Base-by-base conservation (phyloP, 2,888 invertebrate species). In the Plebejus melissa region DNA sequence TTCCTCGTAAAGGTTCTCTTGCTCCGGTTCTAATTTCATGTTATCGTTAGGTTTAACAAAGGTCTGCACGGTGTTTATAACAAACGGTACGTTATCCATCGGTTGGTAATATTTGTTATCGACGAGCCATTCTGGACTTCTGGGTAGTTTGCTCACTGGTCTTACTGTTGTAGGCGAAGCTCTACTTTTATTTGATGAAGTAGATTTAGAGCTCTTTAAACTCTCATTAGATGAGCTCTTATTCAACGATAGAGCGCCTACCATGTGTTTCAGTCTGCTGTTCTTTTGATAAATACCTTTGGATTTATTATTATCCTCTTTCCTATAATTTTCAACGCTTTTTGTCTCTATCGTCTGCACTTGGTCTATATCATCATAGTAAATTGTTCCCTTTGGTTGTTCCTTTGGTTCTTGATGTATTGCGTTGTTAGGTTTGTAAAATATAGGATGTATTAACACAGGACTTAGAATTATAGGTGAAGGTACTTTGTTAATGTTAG, bases 1-100 rank as follows among this genome's bases (percentile, higher is more conserved):
- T 85, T 93, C 93, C 84, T 93, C 93, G 75, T 93, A 93, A 75
- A 88, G 86, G 78, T 93, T 91, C 77, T 93, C 93, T 60, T 82
- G 82, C 78, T 89, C 89, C 0, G 87, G 85, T 75, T 85, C 81
- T 72, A 82, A 78, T 69, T 79, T 28, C 58, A 28, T 38, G 22
- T 76, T 75, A 13, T 78, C 77, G 60, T 74, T 76, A 16, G 84
- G 80, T 69, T 83, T 84, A 0, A 80, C 78, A 50, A 83, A 79
- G 22, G 80, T 79, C 80, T 85, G 85, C 3, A 79, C 80, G 11
- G 90, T 88, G 74, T 90, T 91, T 58, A 90, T 90, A 38, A 87
- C 83, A 79, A 91, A 89, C 2, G 91, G 88, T 7, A 90, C 88
- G 77, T 88, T 88, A 74, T 89, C 85, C 81, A 91, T 81, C 1